Base-by-base conservation (phyloP, 2,888 invertebrate species). In the Eristalis pertinax region DNA sequence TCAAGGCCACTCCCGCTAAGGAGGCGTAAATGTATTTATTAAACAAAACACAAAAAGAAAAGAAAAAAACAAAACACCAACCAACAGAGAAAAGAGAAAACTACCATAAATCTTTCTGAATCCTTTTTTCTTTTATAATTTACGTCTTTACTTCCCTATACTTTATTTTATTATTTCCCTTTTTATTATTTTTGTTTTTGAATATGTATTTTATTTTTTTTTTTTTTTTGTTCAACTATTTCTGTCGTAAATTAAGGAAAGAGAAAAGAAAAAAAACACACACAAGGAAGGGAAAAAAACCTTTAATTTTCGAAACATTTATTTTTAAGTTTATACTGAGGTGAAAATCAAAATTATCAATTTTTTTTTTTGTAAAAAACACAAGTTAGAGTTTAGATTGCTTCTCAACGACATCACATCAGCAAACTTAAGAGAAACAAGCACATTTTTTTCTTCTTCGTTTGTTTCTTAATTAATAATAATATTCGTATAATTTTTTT, bases 21-120 rank as follows among this genome's bases (percentile, higher is more conserved):
- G 91, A 91, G 81, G 91, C 91, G 90, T 93, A 93, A 90, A 92
- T 94, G 90, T 79, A 76, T 68, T 72, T 88, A 84, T 80, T 78
- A 81, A 62, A 35, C 38, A 69, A 72, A 76, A 67, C 22, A 84
- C 62, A 78, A 62, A 80, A 60, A n/a, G n/a, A n/a, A n/a, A n/a
- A n/a, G n/a, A n/a, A n/a, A n/a, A n/a, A 79, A 32, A 32, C 32
- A 32, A 64, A 77, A 73, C 68, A 65, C 32, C 32, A 67, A 56
- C 32, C 43, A 86, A 69, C 68, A n/a, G 74, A 64, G 58, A 74
- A 80, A 15, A 79, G 50, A 87, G 56, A 82, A 63, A 67, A 64
- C 32, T 50, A 74, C 79, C 64, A 80, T 72, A 56, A 76, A 69
- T 76, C 76, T 76, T 82, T 77, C 63, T 69, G 64, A 77, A 69